Conservation (phyloP, 2,113 vertebrate genomes). For the Aleadryas rufinucha region DNA sequence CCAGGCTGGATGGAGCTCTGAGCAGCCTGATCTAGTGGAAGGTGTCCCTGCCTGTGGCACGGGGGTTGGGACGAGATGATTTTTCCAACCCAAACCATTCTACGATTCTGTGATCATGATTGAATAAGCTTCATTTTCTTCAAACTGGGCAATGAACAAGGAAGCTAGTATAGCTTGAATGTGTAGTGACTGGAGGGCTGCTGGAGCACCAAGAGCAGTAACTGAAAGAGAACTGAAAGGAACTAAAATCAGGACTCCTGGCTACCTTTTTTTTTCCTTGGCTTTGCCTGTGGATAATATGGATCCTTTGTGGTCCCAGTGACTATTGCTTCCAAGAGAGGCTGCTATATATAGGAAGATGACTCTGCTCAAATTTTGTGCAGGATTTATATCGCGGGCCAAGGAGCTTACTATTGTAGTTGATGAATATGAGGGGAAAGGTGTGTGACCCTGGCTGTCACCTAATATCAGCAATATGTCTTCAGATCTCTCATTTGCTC, state of each 20-base stretch:
- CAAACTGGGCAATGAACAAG: background rate
- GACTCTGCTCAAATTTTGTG: background rate
- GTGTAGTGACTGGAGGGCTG: background rate
- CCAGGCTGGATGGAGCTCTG: background rate
- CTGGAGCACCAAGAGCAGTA: background rate
- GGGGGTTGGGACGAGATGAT: accelerated
- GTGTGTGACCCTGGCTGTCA: background rate
- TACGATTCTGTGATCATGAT: background rate
- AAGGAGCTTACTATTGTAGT: background rate
- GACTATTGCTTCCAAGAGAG: background rate
- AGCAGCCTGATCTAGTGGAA: background rate
- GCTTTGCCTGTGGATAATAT: background rate
- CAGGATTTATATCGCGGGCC: background rate
- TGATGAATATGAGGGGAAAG: background rate
- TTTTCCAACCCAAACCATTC: background rate
- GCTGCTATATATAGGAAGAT: background rate
- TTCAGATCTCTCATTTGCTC: background rate
- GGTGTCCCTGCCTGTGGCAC: background rate
- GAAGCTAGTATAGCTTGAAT: background rate
- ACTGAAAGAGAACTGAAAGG: background rate
- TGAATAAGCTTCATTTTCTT: background rate
- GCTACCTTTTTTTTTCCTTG: background rate
- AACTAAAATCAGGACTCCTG: background rate
- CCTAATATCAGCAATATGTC: background rate
- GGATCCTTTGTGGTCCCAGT: background rate